Percentiles rank a stretch among this genome's conserved stretches.
phyloP scores from a whole-genome alignment of 2,797 vertebrate species.

The Trematomus bernacchii region DNA sequence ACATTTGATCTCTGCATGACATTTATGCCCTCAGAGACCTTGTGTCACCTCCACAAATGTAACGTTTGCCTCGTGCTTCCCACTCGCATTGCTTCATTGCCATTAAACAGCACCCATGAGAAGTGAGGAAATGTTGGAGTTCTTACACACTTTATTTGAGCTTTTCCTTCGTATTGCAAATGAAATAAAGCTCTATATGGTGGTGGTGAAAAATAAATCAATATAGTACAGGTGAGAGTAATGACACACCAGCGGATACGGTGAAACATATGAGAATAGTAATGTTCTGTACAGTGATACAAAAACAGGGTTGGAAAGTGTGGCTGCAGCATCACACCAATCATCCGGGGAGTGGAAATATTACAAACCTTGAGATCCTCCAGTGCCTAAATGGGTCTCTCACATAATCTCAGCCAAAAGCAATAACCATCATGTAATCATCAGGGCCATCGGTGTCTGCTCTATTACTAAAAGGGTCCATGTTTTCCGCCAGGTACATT shows the following conservation, averaged over 20 bases:
- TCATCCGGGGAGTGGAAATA: background rate
- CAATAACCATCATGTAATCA: constrained; percentile 35
- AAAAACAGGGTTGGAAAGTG: background rate
- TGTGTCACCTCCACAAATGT: constrained; percentile 75
- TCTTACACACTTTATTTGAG: constrained; percentile 29
- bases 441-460: constrained; percentile 33
- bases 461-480: constrained; percentile 36
- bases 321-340: constrained; percentile 15
- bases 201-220: constrained; percentile 9
- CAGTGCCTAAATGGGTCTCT: background rate
- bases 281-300: background rate
- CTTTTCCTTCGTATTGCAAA: constrained; percentile 12
- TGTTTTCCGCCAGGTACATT: constrained; percentile 46
- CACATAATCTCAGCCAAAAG: constrained; percentile 42
- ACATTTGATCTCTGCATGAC: constrained; percentile 77
- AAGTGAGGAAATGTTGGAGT: constrained; percentile 37
- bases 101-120: constrained; percentile 52
- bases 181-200: constrained; percentile 3
- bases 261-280: background rate
- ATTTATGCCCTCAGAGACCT: constrained; percentile 75
- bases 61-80: constrained; percentile 68
- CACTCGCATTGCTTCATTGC: constrained; percentile 31
- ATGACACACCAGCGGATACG: background rate
- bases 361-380: constrained; percentile 25
- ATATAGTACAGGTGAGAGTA: background rate